Conservation (phyloP, 1,140 invertebrate species). For the Cotesia glomerata region DNA sequence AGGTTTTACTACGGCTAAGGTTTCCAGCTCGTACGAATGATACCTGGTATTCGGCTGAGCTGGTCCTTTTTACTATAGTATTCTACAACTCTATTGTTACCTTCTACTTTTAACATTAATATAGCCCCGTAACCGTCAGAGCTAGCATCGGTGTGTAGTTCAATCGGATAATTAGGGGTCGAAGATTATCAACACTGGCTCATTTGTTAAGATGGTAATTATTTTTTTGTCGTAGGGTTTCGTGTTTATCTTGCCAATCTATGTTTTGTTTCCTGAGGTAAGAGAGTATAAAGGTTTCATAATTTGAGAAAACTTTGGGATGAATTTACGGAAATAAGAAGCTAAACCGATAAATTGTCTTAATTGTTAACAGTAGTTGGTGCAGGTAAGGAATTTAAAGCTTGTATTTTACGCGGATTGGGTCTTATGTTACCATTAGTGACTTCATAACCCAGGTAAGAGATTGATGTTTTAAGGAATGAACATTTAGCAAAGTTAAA, state of each 20-base stretch:
- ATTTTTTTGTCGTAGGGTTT: slow-evolving; percentile 3
- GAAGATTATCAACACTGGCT: slow-evolving; percentile 50
- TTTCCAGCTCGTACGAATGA: no score
- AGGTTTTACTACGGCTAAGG: no score
- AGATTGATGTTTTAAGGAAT: neutral
- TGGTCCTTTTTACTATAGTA: slow-evolving; percentile 41
- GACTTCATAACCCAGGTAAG: slow-evolving; percentile 38
- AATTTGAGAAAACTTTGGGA: neutral
- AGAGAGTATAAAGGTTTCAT: slow-evolving; percentile 29
- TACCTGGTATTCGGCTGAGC: slow-evolving; percentile 32
- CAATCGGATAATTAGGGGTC: slow-evolving; percentile 41
- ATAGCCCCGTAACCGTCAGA: slow-evolving; percentile 32
- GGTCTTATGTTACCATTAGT: slow-evolving; percentile 28
- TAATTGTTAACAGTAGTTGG: slow-evolving; percentile 31
- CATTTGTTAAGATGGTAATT: slow-evolving; percentile 29
- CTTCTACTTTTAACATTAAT: slow-evolving; percentile 36
- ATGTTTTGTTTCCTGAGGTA: slow-evolving; percentile 9
- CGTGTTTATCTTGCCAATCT: slow-evolving; percentile 5
- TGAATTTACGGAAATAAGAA: slow-evolving; percentile 20
- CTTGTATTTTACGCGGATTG: slow-evolving; percentile 35
- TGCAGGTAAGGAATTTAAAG: slow-evolving; percentile 28
- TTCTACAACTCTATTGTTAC: slow-evolving; percentile 34
- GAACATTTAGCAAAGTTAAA: slow-evolving; percentile 22
- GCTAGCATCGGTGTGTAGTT: slow-evolving; percentile 38
- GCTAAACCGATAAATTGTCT: slow-evolving; percentile 26